These are phyloP conservation scores for Lepisosteus oculatus DNA, from an alignment of 2,113 vertebrate species.

Conservation along the genomic window DNA sequence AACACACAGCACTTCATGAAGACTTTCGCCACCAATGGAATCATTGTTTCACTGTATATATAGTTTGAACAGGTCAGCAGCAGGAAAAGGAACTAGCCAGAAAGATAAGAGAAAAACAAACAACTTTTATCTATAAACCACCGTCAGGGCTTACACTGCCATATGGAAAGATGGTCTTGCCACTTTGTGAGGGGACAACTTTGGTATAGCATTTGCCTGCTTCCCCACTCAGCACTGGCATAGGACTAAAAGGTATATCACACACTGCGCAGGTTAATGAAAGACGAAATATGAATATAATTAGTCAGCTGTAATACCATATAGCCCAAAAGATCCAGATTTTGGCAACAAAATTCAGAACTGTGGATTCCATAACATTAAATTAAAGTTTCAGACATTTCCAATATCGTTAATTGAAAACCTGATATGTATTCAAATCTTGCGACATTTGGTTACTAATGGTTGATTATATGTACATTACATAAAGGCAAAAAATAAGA, in stretches of 20 bases:
- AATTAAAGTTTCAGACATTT: constrained; percentile 18
- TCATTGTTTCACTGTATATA: constrained; percentile 28
- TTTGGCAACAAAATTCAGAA: too few relatives aligned
- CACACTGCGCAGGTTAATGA: too few relatives aligned
- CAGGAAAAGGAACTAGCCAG: not conserved
- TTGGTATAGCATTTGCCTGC: constrained; percentile 30
- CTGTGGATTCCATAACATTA: too few relatives aligned
- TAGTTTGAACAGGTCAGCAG: constrained; percentile 8
- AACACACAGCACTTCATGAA: constrained; percentile 51
- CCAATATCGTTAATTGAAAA: not conserved
- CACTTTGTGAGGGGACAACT: constrained; percentile 30
- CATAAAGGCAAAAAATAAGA: too few relatives aligned
- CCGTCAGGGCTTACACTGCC: constrained; percentile 8
- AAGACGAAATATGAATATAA: too few relatives aligned
- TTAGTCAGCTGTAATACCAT: too few relatives aligned
- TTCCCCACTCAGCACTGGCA: constrained; percentile 24
- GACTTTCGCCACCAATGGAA: constrained; percentile 30
- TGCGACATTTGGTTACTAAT: constrained; percentile 14
- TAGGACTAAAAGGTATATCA: not conserved
- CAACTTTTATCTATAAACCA: not conserved
- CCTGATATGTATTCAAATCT: not conserved
- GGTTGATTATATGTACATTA: too few relatives aligned
- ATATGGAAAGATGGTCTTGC: not conserved
- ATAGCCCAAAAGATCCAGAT: too few relatives aligned
- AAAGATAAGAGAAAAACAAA: not conserved